phyloP scores from a whole-genome alignment of 1,140 invertebrate genomes.

The Drosophila pallidifrons region DNA sequence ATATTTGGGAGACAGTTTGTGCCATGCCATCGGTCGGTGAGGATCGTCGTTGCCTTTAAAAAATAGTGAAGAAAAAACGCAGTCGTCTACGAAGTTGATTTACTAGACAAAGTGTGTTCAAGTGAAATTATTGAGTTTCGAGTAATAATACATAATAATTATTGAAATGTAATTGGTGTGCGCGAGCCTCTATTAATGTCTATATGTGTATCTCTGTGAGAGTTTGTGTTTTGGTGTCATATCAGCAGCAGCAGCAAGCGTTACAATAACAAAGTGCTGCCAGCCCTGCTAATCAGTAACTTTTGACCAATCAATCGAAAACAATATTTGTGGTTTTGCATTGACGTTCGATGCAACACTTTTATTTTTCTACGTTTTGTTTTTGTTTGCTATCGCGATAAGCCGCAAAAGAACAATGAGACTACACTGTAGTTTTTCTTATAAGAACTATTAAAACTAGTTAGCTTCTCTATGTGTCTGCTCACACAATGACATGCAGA shows the following conservation, averaged over 20 bases:
- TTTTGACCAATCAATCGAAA: conserved; percentile 57
- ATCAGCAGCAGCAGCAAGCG: conserved; percentile 46
- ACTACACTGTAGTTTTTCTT: conserved; percentile 1
- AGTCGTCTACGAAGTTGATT: conserved; percentile 19
- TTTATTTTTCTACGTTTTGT: neutral
- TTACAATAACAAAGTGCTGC: conserved; percentile 33
- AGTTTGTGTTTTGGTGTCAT: conserved; percentile 45
- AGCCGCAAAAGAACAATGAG: conserved; percentile 27
- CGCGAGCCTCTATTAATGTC: conserved; percentile 44
- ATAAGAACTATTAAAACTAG: conserved; percentile 19
- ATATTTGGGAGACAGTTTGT: conserved; percentile 48
- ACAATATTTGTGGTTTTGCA: conserved; percentile 47
- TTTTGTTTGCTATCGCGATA: conserved; percentile 29
- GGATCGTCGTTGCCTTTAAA: conserved; percentile 42
- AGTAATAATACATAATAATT: conserved; percentile 40
- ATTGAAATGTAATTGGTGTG: conserved; percentile 55
- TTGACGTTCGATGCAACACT: conserved; percentile 30
- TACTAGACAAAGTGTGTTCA: conserved; percentile 13
- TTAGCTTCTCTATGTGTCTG: neutral
- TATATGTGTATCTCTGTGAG: conserved; percentile 12
- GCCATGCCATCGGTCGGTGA: conserved; percentile 50
- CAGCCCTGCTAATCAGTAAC: conserved; percentile 53
- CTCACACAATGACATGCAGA: conserved; percentile 21
- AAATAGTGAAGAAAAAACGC: neutral
- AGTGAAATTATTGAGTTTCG: conserved; percentile 18